These are phyloP conservation scores for Oncorhynchus kisutch DNA, from an alignment of 2,113 vertebrate species.

Conservation along the genomic window DNA sequence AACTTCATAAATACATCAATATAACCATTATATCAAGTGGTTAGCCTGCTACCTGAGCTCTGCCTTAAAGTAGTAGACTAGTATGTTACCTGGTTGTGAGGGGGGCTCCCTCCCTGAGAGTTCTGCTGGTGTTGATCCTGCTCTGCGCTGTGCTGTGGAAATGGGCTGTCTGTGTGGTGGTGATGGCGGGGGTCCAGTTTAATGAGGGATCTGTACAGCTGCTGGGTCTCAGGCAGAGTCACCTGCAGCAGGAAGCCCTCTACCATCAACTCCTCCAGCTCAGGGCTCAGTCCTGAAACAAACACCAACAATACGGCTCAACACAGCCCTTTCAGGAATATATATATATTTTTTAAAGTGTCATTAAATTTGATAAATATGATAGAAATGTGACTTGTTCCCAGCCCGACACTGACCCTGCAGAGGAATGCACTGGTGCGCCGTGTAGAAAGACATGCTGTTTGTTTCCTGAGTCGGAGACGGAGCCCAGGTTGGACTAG, in stretches of 20 bases:
- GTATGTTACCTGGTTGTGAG: constrained; percentile 51
- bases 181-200: constrained; percentile 68
- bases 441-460: constrained; percentile 77
- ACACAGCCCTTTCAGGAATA: background rate
- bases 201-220: constrained; percentile 84
- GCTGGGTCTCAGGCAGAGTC: constrained; percentile 91
- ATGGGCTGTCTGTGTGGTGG: constrained; percentile 52
- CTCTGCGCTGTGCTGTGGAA: constrained; percentile 54
- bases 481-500: constrained; percentile 51
- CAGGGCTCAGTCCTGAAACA: constrained; percentile 76
- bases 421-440: constrained; percentile 83
- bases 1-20: too few species aligned
- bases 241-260: constrained; percentile 95
- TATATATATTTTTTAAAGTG: too few species aligned
- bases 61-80: background rate
- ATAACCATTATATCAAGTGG: too few species aligned
- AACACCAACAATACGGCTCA: background rate
- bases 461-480: constrained; percentile 75
- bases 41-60: too few species aligned
- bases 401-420: constrained; percentile 73
- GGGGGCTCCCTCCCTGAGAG: constrained; percentile 40
- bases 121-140: constrained; percentile 69
- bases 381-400: background rate
- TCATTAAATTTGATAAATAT: background rate
- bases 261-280: constrained; percentile 92